Base-by-base conservation (phyloP, 2,888 invertebrate genomes). In the Unio pictorum region DNA sequence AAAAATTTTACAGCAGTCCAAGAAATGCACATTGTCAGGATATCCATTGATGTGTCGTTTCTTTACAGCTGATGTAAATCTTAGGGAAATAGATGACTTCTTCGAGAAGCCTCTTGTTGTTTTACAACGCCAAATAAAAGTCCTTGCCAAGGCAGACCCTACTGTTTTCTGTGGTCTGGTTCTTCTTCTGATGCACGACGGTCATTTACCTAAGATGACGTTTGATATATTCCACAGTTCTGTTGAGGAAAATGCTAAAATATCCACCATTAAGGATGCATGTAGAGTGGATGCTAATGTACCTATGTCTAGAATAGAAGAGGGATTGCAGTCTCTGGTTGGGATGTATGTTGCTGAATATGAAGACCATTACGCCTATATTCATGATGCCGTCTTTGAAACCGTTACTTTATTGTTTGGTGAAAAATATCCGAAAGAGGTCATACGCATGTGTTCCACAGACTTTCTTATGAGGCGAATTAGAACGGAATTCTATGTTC, bases 381-480 rank as follows among this genome's bases (percentile, higher is more conserved):
- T 71, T 18, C 75, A 76, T 58, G 73, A 76, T 28, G 57, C 73
- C 3, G 69, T 76, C 26, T 73, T 73, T 71, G 75, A 76, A 56
- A 68, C 73, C 7, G 66, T 73, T 54, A 71, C 73, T 18, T 67
- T 76, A 45, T 59, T 69, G 34, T 76, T 76, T 61, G 75, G 75
- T 55, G 28, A 69, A 63, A 73, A 66, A 28, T 67, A 64, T 28
- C 73, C 73, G 7, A 67, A 63, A 45, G 63, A 73, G 59, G 55
- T 76, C 5, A 20, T 76, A 17, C 61, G 63, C 61, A 65, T 76
- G 4, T 71, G 71, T 17, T 71, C 75, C 6, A 55, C 75, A 1
- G 34, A 67, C 2, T 76, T 76, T 56, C 68, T 76, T 18, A 58
- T 64, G 18, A 57, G 61, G 18, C 61, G 75, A 26, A 63, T 76